Conservation (phyloP, 2,888 invertebrate species). For the Heliconius charithonia region DNA sequence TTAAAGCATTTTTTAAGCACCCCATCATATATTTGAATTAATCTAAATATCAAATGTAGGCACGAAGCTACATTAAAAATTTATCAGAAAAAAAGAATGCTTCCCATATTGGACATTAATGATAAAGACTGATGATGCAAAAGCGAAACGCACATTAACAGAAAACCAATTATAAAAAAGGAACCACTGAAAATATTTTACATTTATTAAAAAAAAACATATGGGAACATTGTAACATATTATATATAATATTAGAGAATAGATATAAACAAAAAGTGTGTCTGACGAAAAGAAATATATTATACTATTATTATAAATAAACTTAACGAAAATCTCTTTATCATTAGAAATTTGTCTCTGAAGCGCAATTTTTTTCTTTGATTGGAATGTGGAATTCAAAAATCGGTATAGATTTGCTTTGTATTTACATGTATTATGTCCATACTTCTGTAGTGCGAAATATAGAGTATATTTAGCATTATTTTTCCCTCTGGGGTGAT, state of each 20-base stretch:
- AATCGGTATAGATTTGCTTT: constrained; percentile 44
- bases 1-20: neutral
- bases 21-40: neutral
- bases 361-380: constrained; percentile 23
- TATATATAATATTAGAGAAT: constrained; percentile 81
- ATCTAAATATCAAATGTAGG: neutral
- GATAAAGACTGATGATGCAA: constrained; percentile 51
- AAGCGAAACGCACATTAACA: constrained; percentile 40
- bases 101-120: constrained; percentile 36
- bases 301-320: constrained; percentile 68
- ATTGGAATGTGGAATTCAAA: constrained; percentile 16
- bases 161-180: constrained; percentile 36
- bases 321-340: constrained; percentile 67
- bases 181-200: constrained; percentile 55
- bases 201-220: constrained; percentile 78
- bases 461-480: constrained; percentile 69
- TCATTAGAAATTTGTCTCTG: constrained; percentile 65
- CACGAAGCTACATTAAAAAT: constrained; percentile 8
- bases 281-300: constrained; percentile 74
- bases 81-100: constrained; percentile 24
- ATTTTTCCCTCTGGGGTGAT: constrained; percentile 64
- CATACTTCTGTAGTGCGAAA: constrained; percentile 73
- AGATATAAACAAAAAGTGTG: constrained; percentile 72
- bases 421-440: constrained; percentile 50
- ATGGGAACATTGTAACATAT: constrained; percentile 84